Conservation (phyloP, 1,140 invertebrate genomes). For the Camponotus floridanus region DNA sequence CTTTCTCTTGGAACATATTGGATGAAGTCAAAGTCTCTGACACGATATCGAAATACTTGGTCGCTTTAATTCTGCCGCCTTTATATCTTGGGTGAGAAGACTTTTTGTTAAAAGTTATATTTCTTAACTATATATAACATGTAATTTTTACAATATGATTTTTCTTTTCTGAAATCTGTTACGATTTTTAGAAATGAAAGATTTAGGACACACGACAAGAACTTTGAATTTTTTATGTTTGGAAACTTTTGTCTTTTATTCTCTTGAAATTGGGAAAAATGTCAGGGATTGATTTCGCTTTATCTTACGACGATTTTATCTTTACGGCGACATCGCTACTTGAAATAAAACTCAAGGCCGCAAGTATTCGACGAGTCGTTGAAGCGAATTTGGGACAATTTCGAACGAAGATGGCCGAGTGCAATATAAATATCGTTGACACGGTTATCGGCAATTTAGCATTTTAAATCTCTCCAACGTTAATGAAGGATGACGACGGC, state of each 20-base stretch:
- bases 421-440: constrained; percentile 60
- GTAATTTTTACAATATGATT: constrained; percentile 3
- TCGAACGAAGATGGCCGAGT: constrained; percentile 32
- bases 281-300: constrained; percentile 16
- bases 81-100: background rate
- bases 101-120: constrained; percentile 6
- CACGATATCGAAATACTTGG: constrained; percentile 49
- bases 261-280: background rate
- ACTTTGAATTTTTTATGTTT: no score
- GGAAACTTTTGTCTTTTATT: background rate
- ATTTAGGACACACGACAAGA: background rate
- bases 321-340: background rate
- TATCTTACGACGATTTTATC: background rate
- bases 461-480: constrained; percentile 46
- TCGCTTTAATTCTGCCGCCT: constrained; percentile 31
- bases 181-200: background rate
- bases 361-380: background rate
- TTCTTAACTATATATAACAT: constrained; percentile 24
- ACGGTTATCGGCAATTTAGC: constrained; percentile 44
- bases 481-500: background rate
- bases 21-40: constrained; percentile 42
- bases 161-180: background rate
- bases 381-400: constrained; percentile 45
- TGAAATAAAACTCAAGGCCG: background rate
- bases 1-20: constrained; percentile 31